Percentiles rank a stretch among this genome's conserved stretches.
These are phyloP conservation scores for Anastrepha ludens DNA, from an alignment of 1,140 invertebrate genomes.

Conservation along the genomic window DNA sequence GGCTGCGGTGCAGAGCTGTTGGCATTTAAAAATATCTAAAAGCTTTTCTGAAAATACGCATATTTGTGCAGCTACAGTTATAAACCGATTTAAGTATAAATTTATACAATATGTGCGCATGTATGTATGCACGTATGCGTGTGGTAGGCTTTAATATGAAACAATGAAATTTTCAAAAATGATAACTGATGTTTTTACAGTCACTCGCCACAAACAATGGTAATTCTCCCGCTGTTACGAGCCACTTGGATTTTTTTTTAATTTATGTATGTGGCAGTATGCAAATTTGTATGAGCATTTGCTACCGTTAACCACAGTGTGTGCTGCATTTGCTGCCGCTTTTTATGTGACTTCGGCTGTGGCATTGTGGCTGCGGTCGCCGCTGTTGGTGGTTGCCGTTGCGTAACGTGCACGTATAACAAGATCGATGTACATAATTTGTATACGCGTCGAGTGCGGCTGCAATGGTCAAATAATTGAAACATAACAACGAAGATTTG, in stretches of 20 bases:
- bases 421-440: too few relatives aligned
- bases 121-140: neutral
- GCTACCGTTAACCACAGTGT: neutral
- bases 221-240: neutral
- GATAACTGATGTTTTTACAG: slow-evolving; percentile 27
- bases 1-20: too few relatives aligned
- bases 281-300: neutral
- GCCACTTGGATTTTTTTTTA: neutral
- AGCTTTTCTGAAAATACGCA: neutral
- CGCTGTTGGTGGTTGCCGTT: neutral
- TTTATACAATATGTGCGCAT: neutral
- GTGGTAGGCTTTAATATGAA: neutral
- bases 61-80: neutral
- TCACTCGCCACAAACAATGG: neutral
- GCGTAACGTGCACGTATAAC: neutral
- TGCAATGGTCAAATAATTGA: too few relatives aligned
- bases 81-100: too few relatives aligned
- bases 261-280: too few relatives aligned
- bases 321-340: neutral
- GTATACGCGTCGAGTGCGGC: too few relatives aligned
- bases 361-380: neutral
- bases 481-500: too few relatives aligned
- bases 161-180: neutral
- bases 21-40: neutral
- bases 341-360: neutral